Evolutionary conservation across 2,797 vertebrate species (phyloP).

Genomic region (Hyperoplus immaculatus): DNA sequence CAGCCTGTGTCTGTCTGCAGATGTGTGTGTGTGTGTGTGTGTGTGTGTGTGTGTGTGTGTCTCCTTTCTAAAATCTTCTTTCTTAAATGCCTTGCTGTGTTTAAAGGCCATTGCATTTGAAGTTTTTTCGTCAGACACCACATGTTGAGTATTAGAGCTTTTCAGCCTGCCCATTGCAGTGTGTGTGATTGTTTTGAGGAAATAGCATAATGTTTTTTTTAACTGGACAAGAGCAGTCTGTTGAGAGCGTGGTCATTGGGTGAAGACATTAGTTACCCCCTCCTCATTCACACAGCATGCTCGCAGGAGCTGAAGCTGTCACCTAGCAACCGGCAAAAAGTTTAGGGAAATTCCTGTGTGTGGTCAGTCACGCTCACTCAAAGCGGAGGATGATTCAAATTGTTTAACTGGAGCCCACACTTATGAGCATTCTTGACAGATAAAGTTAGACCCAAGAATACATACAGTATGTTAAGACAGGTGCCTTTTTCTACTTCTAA

Average conservation of each 20-base stretch:
- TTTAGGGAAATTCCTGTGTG: slow-evolving; percentile 75
- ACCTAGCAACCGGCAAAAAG: slow-evolving; percentile 81
- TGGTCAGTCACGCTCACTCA: slow-evolving; percentile 68
- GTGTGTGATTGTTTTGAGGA: slow-evolving; percentile 73
- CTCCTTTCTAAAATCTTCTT: no score
- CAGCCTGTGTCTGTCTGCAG: slow-evolving; percentile 12
- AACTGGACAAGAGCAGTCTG: slow-evolving; percentile 78
- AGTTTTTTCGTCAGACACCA: slow-evolving; percentile 52
- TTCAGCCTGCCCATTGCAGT: slow-evolving; percentile 56
- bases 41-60: slow-evolving; percentile 8
- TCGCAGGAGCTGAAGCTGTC: slow-evolving; percentile 69
- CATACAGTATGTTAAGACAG: slow-evolving; percentile 19
- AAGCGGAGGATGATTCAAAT: slow-evolving; percentile 52
- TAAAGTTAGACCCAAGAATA: slow-evolving; percentile 33
- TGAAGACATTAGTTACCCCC: slow-evolving; percentile 77
- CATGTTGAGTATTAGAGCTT: slow-evolving; percentile 69
- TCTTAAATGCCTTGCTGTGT: not conserved
- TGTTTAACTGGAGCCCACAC: slow-evolving; percentile 41
- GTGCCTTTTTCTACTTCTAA: slow-evolving; percentile 28
- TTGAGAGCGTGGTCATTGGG: slow-evolving; percentile 77
- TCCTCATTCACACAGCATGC: slow-evolving; percentile 76
- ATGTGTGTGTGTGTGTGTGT: not conserved
- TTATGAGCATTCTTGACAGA: slow-evolving; percentile 14
- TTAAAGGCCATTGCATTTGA: slow-evolving; percentile 26
- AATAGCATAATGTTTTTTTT: slow-evolving; percentile 78